These are phyloP conservation scores for Limnephilus marmoratus DNA, from an alignment of 2,888 invertebrate species.

Conservation along the genomic window DNA sequence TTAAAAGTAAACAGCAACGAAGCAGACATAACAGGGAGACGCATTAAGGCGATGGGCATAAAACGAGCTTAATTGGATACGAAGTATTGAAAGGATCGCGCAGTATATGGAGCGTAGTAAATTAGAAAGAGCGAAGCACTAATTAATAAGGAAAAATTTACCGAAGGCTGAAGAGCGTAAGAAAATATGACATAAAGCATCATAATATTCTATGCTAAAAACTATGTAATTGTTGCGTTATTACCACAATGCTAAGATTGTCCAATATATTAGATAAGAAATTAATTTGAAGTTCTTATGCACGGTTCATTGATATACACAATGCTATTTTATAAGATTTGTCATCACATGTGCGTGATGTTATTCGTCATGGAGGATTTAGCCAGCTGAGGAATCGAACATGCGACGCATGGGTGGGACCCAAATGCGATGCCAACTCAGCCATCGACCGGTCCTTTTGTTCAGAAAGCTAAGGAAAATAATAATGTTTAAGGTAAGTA, in stretches of 20 bases:
- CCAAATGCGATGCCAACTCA: too few relatives aligned
- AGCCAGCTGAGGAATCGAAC: too few relatives aligned
- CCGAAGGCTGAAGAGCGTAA: not conserved
- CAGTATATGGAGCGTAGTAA: not conserved
- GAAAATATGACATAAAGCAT: not conserved
- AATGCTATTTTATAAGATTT: too few relatives aligned
- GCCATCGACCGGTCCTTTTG: too few relatives aligned
- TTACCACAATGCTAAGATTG: not conserved
- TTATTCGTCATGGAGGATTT: too few relatives aligned
- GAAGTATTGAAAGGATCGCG: not conserved
- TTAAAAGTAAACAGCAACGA: not conserved
- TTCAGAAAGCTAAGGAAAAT: too few relatives aligned
- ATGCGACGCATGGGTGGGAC: too few relatives aligned
- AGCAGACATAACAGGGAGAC: not conserved
- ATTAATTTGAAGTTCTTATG: too few relatives aligned
- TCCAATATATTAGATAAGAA: not conserved
- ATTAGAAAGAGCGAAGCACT: not conserved
- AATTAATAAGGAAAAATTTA: not conserved
- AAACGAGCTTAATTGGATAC: not conserved
- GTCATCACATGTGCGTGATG: too few relatives aligned
- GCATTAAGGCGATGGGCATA: not conserved
- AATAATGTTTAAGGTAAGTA: too few relatives aligned
- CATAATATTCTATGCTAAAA: not conserved
- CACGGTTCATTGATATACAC: too few relatives aligned
- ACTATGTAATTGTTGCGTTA: not conserved